These are phyloP conservation scores for Epistrophe grossulariae DNA, from an alignment of 2,888 invertebrate genomes.

Conservation along the genomic window DNA sequence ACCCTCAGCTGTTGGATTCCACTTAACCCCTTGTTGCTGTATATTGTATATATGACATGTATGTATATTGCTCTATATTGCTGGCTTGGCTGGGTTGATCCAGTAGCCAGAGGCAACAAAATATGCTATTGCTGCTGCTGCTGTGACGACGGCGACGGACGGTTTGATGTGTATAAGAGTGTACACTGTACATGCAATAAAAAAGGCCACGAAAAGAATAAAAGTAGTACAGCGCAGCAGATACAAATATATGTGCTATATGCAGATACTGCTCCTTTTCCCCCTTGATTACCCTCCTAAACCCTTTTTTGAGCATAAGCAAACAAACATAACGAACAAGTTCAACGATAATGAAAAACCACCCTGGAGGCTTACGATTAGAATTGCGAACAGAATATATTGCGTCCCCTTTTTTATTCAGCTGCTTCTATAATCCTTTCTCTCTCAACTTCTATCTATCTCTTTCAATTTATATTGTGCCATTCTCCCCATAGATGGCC, in stretches of 20 bases:
- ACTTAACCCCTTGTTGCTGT: conserved; percentile 74
- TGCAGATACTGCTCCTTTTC: background rate
- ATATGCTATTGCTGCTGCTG: background rate
- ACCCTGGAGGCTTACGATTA: conserved; percentile 52
- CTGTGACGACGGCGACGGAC: conserved; percentile 26
- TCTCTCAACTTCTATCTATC: background rate
- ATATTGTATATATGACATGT: background rate
- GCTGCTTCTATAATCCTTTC: background rate
- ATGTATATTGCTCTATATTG: conserved; percentile 3
- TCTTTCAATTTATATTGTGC: background rate
- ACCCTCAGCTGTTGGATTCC: conserved; percentile 61
- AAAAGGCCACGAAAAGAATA: conserved; percentile 48
- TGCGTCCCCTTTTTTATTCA: background rate
- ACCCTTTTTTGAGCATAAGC: conserved; percentile 17
- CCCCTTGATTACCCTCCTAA: background rate
- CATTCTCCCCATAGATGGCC: background rate
- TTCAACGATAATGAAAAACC: conserved; percentile 74
- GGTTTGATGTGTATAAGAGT: conserved; percentile 22
- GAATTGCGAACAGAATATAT: background rate
- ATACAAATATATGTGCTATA: background rate
- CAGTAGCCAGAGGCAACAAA: conserved; percentile 40
- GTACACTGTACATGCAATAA: conserved; percentile 39
- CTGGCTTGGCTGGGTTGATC: conserved; percentile 36
- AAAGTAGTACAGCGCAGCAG: conserved; percentile 45
- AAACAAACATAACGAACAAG: conserved; percentile 67